Base-by-base conservation (phyloP, 2,113 vertebrate species). In the Clarias magur region DNA sequence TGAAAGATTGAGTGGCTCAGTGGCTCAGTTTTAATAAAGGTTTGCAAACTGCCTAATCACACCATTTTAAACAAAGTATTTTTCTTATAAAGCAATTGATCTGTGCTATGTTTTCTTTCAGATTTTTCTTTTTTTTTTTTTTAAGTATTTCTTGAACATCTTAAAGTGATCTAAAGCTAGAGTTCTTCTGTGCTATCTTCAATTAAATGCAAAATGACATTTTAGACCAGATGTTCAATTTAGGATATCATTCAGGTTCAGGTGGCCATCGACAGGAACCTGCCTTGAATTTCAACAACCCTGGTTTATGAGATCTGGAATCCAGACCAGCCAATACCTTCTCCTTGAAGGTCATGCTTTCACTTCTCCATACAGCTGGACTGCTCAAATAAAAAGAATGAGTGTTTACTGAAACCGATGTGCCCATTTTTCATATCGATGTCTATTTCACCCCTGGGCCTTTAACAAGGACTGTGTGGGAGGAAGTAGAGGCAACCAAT, bases 401-500 rank as follows among this genome's bases (percentile, higher is more conserved):
- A 86, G 56, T 86, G 78, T 68, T 82, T 42, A 53, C 57, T 60
- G 30, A 68, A 86, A 59, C n/a, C 16, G 27, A 38, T n/a, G 62
- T 23, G 21, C n/a, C 57, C 15, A 54, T 83, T 60, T 86, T 86
- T 88, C 80, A 83, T 83, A 79, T 38, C 78, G 85, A 89, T 86
- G 81, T 38, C 81, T 76, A 63, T 25, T 86, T 63, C 68, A 72
- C 79, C 70, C 68, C n/a, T 73, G 63, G 63, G 72, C 67, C 67
- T 30, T 72, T 70, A 62, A 88, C 82, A 83, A 70, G 54, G 54
- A 70, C 3, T 16, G 13, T 62, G 54, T 62, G 70, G 72, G 34
- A 79, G 84, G 54, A 82, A 19, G 53, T 34, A 11, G 21, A 73
- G 65, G 53, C 70, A 88, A 82, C 70, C 80, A 79, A 79, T 86